Conservation (phyloP, 2,113 vertebrate species). For the Alectura lathami region DNA sequence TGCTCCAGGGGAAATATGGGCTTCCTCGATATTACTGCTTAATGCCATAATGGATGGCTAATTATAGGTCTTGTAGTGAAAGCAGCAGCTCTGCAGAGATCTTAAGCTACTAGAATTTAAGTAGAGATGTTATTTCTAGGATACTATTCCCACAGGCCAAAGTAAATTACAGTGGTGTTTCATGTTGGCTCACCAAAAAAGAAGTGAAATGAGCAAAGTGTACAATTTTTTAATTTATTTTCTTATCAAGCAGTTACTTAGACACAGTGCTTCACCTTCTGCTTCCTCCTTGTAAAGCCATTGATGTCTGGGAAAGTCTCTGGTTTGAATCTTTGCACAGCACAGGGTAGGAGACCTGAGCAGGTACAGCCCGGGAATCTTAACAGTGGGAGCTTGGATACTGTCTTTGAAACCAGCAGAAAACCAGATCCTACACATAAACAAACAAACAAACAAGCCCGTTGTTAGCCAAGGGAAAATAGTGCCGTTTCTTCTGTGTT, state of each 20-base stretch:
- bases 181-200: background rate
- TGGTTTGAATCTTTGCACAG: background rate
- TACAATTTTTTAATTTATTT: background rate
- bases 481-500: rapidly evolving
- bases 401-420: background rate
- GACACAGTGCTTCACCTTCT: background rate
- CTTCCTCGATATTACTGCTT: constrained; percentile 37
- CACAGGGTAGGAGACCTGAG: background rate
- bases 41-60: constrained; percentile 10
- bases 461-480: background rate
- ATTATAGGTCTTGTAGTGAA: constrained; percentile 52
- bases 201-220: background rate
- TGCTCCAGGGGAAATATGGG: background rate
- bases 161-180: constrained; percentile 13
- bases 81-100: constrained; percentile 22
- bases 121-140: constrained; percentile 1
- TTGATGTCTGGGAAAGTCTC: background rate
- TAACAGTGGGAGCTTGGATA: background rate
- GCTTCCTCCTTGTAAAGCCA: background rate
- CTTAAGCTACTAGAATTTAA: constrained; percentile 36
- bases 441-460: background rate
- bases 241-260: background rate
- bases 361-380: background rate
- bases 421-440: background rate
- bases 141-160: constrained; percentile 54